Evolutionary conservation across 2,888 invertebrate species (phyloP), one percentile per base, ranked within the genome.

Genomic region (Pharmacophagus antenor): DNA sequence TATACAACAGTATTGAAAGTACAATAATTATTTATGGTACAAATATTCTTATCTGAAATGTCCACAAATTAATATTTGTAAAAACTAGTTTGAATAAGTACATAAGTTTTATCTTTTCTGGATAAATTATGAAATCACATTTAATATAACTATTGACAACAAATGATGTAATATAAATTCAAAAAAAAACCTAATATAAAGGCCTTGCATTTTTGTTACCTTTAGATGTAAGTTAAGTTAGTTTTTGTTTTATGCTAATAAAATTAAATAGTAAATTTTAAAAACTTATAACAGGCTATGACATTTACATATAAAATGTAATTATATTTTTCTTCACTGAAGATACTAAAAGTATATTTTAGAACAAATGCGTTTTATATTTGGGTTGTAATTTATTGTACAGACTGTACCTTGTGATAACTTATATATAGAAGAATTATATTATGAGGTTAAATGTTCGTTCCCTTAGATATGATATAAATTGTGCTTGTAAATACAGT

Each of bases 401-500:
- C 52, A 56, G 61, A 61, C 61, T 61, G 61, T 61, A 56, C 22
- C 52, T 51, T 61, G 61, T 61, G 61, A 61, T 61, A 61, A 60
- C 41, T 54, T 46, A 51, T 50, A n/a, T 12, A 21, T 46, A 46
- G 37, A 44, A 51, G 37, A 46, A 49, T 46, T 20, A 41, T 46
- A 17, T 56, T 37, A 37, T 17, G 37, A 59, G 55, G 60, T 50
- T 60, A 46, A 60, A 46, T 46, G 46, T 50, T 55, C 50, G 41
- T 8, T 52, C n/a, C 23, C 18, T 52, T 56, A 57, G 56, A 41
- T 62, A 56, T 46, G 46, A 53, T 48, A 46, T 61, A 58, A 62
- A 56, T 59, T 58, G 59, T 61, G 42, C 62, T 55, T 61, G 49
- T 53, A 57, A 46, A 63, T 65, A 63, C 44, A 62, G 56, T 65